A percentile compares a stretch with the other conserved stretches of the same genome.
These are phyloP conservation scores for Pristionchus arcanus DNA, from an alignment of 2,888 invertebrate genomes.

Conservation along the genomic window DNA sequence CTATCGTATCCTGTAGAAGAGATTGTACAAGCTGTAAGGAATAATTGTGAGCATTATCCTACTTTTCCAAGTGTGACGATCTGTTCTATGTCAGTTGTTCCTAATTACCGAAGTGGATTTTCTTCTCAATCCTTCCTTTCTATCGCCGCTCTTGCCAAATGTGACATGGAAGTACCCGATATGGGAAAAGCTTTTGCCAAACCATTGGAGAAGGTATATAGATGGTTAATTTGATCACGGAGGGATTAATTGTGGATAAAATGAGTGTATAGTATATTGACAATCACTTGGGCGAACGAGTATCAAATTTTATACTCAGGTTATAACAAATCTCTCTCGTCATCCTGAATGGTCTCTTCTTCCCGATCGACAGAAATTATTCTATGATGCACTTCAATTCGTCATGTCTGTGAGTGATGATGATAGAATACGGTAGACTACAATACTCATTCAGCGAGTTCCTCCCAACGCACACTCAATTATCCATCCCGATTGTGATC, in stretches of 20 bases:
- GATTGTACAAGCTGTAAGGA: conserved; percentile 34
- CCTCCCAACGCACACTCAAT: conserved; percentile 53
- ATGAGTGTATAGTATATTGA: background rate
- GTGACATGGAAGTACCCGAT: conserved; percentile 51
- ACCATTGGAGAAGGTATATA: conserved; percentile 27
- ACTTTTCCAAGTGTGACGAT: background rate
- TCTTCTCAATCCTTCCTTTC: conserved; percentile 37
- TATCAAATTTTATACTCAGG: background rate
- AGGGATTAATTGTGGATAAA: background rate
- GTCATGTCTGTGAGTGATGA: conserved; percentile 39
- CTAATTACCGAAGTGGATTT: conserved; percentile 41
- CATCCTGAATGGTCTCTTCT: conserved; percentile 45
- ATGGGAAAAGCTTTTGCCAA: conserved; percentile 18
- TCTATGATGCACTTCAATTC: conserved; percentile 51
- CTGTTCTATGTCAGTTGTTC: background rate
- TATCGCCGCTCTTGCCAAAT: conserved; percentile 24
- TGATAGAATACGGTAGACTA: background rate
- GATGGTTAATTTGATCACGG: background rate
- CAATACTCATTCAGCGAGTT: conserved; percentile 17
- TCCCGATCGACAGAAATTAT: conserved; percentile 30
- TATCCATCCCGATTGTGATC: conserved; percentile 52
- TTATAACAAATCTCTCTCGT: conserved; percentile 16
- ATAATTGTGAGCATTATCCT: background rate
- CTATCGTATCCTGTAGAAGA: conserved; percentile 51
- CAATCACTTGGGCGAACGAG: background rate